These are phyloP conservation scores for Helicoverpa zea DNA, from an alignment of 1,140 invertebrate genomes.

Conservation along the genomic window DNA sequence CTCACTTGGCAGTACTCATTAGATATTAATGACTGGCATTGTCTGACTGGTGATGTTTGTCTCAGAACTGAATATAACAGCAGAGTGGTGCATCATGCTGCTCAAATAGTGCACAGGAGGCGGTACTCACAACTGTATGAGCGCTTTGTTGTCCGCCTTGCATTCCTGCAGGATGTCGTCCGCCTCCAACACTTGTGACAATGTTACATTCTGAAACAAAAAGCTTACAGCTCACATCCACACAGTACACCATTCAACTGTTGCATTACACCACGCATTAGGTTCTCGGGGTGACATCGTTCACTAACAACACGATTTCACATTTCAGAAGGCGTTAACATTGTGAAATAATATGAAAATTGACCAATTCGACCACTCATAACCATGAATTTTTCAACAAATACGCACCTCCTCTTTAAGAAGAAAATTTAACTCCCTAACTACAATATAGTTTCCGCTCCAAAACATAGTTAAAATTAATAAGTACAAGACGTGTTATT, in stretches of 20 bases:
- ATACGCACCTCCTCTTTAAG: constrained; percentile 82
- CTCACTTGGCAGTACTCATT: background rate
- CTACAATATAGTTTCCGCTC: constrained; percentile 79
- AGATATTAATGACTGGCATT: background rate
- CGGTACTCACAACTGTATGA: constrained; percentile 96
- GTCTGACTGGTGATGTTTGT: background rate
- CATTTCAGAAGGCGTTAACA: constrained; percentile 25
- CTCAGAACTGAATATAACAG: background rate
- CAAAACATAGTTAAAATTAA: constrained; percentile 84
- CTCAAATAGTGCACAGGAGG: no score
- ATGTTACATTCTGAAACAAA: constrained; percentile 93
- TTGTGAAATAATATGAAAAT: constrained; percentile 50
- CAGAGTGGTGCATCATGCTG: background rate
- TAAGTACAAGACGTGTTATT: constrained; percentile 76
- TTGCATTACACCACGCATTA: background rate
- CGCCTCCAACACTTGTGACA: constrained; percentile 96
- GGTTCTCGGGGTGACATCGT: background rate
- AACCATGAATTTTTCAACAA: constrained; percentile 81
- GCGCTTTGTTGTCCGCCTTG: constrained; percentile 96
- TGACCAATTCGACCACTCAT: constrained; percentile 63
- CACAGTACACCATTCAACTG: constrained; percentile 1
- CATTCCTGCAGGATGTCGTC: constrained; percentile 98
- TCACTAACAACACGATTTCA: background rate
- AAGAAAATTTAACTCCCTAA: constrained; percentile 79
- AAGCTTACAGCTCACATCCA: constrained; percentile 36